These are phyloP conservation scores for Cephus pulcher DNA, from an alignment of 2,888 invertebrate species.

Conservation along the genomic window DNA sequence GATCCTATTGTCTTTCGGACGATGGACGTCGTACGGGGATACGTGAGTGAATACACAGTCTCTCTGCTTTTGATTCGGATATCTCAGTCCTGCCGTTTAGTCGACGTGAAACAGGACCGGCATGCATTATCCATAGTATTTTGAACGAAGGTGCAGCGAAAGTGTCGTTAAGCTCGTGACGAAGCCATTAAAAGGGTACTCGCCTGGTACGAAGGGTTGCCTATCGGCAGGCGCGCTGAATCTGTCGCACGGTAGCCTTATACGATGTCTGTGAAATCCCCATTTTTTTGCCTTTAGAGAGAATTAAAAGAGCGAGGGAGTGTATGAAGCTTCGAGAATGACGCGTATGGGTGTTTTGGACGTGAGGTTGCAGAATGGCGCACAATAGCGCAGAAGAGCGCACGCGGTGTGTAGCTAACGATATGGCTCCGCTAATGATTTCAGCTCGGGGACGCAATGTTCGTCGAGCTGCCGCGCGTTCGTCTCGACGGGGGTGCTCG, in stretches of 20 bases:
- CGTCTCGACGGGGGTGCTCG: conserved; percentile 77
- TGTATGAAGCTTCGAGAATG: neutral
- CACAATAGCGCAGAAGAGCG: neutral
- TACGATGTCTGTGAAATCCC: neutral
- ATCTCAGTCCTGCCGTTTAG: neutral
- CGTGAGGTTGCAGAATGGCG: neutral
- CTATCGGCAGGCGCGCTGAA: neutral
- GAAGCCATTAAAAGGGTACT: neutral
- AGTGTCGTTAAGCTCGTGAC: conserved; percentile 5
- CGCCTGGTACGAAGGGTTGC: neutral
- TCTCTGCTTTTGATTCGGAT: neutral
- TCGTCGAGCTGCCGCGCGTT: conserved; percentile 74
- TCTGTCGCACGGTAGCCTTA: neutral
- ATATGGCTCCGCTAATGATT: conserved; percentile 23
- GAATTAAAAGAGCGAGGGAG: neutral
- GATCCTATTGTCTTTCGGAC: conserved; percentile 6
- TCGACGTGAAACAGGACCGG: neutral
- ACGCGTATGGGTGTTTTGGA: neutral
- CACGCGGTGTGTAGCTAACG: neutral
- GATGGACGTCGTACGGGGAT: conserved; percentile 59
- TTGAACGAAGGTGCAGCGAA: neutral
- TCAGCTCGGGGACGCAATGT: conserved; percentile 71
- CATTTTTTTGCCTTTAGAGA: neutral
- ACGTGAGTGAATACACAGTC: conserved; percentile 48
- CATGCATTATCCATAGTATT: neutral